Evolutionary conservation across 1,140 invertebrate species (phyloP), one percentile per base, ranked within the genome.

Genomic region (Pseudomyrmex gracilis): DNA sequence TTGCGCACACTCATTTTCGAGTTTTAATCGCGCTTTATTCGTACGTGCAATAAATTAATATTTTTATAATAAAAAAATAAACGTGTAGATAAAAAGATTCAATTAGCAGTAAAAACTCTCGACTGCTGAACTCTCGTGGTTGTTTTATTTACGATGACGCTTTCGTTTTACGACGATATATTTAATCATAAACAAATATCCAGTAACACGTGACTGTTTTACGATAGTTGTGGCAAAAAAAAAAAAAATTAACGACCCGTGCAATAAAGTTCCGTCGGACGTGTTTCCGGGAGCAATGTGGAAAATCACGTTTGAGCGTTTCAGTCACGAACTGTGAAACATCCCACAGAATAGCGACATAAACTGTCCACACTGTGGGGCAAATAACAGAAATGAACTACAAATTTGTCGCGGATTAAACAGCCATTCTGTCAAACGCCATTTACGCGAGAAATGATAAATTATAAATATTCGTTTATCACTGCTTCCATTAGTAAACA

Each of bases 221-320:
- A 71, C 22, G 20, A 71, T 47, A 58, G 43, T 70, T 58, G 43
- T 3, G 20, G 15, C 12, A 3, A 58, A n/a, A 70, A 78, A 57
- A 70, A 78, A 57, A 70, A 47, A 70, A 78, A 43, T 34, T 64
- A 78, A 80, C 47, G 7, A n/a, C 8, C 34, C 43, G 53, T 20
- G 53, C 76, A 80, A 80, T 78, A 80, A 80, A 80, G 66, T 80
- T 49, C 34, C 66, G 55, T 70, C 15, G 76, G 20, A 71, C 43
- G 66, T 71, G 66, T 70, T 70, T 58, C 20, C 53, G 53, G 15
- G 15, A 78, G 20, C 64, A 24, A 71, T 24, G 66, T 45, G 20
- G 53, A 71, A 80, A 80, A 80, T 70, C 76, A 80, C 53, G 43
- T 80, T 80, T 80, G 66, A 71, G 67, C 13, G 49, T 34, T 34